Base-by-base conservation (phyloP, 2,113 vertebrate species). In the Chloropsis hardwickii region DNA sequence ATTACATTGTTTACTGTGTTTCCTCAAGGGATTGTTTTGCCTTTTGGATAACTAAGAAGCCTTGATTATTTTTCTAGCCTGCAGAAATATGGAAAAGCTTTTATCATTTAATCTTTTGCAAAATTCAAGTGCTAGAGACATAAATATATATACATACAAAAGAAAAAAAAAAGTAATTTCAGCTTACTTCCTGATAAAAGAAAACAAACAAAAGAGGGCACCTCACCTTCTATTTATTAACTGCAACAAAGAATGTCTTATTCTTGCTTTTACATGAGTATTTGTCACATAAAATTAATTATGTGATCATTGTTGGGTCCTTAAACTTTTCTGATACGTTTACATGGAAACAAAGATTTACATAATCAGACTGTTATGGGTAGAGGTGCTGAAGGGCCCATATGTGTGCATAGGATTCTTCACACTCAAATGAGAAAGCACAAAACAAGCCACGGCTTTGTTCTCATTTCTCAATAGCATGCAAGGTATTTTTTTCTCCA, bases 1-100 rank as follows among this genome's bases (percentile, higher is more conserved):
- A 84, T 77, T 91, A 61, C 58, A 62, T 72, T 94, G 71, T 90
- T 88, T 90, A 92, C 44, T 71, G 4, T 85, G 33, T 67, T 96
- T 94, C 64, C 88, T 86, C 80, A 53, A 92, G 89, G 51, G 66
- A 76, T 81, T 81, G 23, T 79, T 81, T 92, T 92, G 44, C 7
- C 8, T 91, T 77, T 86, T 74, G 24, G 69, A 69, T 37, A 76
- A 28, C 37, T 70, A 84, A 78, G 47, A 51, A 51, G 9, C 11
- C 66, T 85, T 96, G 25, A 60, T 91, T 91, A 60, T 61, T 82
- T 88, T 90, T 72, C 14, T 64, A 74, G 61, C 88, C 77, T 76
- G 29, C 39, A 85, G 73, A 81, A 79, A 78, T 31, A 79, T 2
- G 4, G 24, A 65, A 77, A 81, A 66, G 7, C 18, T 93, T 90